These are phyloP conservation scores for Opisthograptis luteolata DNA, from an alignment of 2,888 invertebrate genomes.

Conservation along the genomic window DNA sequence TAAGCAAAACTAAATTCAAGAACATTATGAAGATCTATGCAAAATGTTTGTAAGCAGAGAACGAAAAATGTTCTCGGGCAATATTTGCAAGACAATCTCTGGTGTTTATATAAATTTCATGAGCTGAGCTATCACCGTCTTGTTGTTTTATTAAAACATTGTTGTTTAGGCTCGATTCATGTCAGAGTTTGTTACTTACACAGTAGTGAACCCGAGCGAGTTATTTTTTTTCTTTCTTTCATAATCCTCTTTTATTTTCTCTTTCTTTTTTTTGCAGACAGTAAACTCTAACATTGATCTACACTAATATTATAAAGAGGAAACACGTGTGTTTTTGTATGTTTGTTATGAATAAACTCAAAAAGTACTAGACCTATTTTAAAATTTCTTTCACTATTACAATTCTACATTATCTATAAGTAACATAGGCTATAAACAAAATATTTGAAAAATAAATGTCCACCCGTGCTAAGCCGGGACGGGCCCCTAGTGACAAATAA, in stretches of 20 bases:
- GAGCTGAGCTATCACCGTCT: conserved; percentile 51
- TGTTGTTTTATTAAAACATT: conserved; percentile 61
- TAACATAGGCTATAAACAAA: too few species aligned
- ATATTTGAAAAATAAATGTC: too few species aligned
- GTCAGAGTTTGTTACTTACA: conserved; percentile 41
- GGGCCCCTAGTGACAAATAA: too few species aligned
- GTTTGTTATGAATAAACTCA: too few species aligned
- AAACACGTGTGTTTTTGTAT: too few species aligned
- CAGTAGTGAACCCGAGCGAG: neutral
- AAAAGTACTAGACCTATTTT: too few species aligned
- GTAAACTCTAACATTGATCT: too few species aligned
- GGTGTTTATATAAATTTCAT: conserved; percentile 67
- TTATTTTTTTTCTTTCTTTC: neutral
- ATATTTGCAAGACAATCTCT: conserved; percentile 54
- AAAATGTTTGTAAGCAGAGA: conserved; percentile 1
- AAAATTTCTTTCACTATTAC: too few species aligned
- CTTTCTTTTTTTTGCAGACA: too few species aligned
- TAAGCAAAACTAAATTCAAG: conserved; percentile 1
- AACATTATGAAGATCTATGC: conserved; percentile 2
- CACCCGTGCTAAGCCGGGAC: too few species aligned
- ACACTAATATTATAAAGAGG: too few species aligned
- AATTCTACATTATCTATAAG: too few species aligned
- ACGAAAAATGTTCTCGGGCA: conserved; percentile 30
- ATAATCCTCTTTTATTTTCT: neutral
- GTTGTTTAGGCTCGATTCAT: conserved; percentile 60